Evolutionary conservation across 2,888 invertebrate species (phyloP), one percentile per base, ranked within the genome.

Genomic region (Epinotia bilunana): DNA sequence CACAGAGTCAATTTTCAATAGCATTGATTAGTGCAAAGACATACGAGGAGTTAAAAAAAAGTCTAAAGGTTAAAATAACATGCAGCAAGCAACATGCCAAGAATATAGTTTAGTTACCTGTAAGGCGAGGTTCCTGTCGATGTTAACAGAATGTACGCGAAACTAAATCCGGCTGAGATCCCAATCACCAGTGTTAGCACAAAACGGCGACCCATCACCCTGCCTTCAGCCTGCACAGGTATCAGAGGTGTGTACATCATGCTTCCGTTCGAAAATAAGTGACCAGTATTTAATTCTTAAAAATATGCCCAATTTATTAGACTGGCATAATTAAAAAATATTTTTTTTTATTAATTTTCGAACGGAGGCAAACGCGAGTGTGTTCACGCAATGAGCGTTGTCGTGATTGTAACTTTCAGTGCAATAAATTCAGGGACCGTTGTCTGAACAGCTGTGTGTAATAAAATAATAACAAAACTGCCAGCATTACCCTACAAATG

Each of bases 81-180:
- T 78, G 77, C 62, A 78, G 76, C 86, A 86, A 67, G 78, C 78
- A 77, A 80, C 88, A 83, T 89, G 85, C 83, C 81, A 80, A 79
- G 86, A 81, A 79, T 77, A 80, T 79, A 79, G 78, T 84, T 87
- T 60, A 65, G 70, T 90, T 95, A 95, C 95, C 90, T 93, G 95
- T 88, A 95, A 77, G 80, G 68, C 84, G 86, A 88, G 76, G 90
- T 86, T 88, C 94, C 95, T 80, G 95, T 89, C 63, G 95, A 94
- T 81, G 95, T 95, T 86, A 96, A 95, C 80, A 96, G 91, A 80
- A 97, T 94, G 88, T 97, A 97, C 77, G 97, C 97, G 84, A 96
- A 96, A 87, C 96, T 95, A 93, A 97, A 97, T 83, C 97, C 97
- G 83, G 96, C 96, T 6, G 96, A 94, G 84, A 97, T 95, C 80